A percentile compares a stretch with the other conserved stretches of the same genome.
Evolutionary conservation across 2,113 vertebrate species (phyloP).

Genomic region (Oxyruncus cristatus): DNA sequence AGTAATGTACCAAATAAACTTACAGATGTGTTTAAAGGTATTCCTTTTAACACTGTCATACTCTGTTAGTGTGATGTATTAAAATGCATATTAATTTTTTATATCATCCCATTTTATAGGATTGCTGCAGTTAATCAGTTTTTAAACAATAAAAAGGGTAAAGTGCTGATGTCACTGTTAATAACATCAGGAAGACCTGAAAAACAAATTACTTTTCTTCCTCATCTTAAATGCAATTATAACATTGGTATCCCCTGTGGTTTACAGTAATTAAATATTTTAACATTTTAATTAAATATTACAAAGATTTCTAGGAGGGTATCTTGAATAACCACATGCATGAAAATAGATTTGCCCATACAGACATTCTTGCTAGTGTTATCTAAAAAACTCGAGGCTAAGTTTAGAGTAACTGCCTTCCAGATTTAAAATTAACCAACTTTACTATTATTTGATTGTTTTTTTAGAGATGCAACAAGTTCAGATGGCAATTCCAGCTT

Average conservation of each 20-base stretch:
- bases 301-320: slow-evolving; percentile 62
- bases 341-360: slow-evolving; percentile 35
- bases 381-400: slow-evolving; percentile 44
- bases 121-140: slow-evolving; percentile 63
- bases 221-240: slow-evolving; percentile 68
- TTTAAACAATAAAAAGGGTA: slow-evolving; percentile 65
- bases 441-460: slow-evolving; percentile 46
- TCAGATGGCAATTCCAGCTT: slow-evolving; percentile 31
- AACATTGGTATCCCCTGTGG: slow-evolving; percentile 52
- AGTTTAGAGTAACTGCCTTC: slow-evolving; percentile 21
- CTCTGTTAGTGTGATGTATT: slow-evolving; percentile 44
- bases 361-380: slow-evolving; percentile 17
- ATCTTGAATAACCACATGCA: slow-evolving; percentile 9
- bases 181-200: slow-evolving; percentile 50
- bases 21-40: neutral
- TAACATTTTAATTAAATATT: slow-evolving; percentile 79
- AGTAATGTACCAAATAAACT: neutral
- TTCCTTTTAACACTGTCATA: slow-evolving; percentile 26
- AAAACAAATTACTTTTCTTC: slow-evolving; percentile 70
- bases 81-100: slow-evolving; percentile 60
- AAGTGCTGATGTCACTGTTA: slow-evolving; percentile 52
- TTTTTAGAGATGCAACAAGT: slow-evolving; percentile 1
- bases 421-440: slow-evolving; percentile 50
- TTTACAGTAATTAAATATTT: slow-evolving; percentile 75
- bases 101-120: slow-evolving; percentile 30